Conservation (phyloP, 1,140 invertebrate genomes). For the Calephelis nemesis region DNA sequence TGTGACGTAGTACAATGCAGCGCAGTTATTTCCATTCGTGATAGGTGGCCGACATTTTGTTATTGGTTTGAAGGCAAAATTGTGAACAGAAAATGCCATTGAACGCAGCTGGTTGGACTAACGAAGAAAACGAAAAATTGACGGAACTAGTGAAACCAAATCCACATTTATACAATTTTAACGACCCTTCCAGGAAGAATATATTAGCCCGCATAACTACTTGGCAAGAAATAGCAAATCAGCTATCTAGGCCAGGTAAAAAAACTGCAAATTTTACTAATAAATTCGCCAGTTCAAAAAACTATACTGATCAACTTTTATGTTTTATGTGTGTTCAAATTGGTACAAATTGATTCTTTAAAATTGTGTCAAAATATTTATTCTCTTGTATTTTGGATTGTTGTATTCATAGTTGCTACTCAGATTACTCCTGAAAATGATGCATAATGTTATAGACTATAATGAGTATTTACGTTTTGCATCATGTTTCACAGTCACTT, state of each 20-base stretch:
- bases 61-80: slow-evolving; percentile 47
- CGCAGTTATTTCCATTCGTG: slow-evolving; percentile 64
- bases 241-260: slow-evolving; percentile 64
- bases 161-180: slow-evolving; percentile 55
- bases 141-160: slow-evolving; percentile 65
- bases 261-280: slow-evolving; percentile 35
- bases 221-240: slow-evolving; percentile 65
- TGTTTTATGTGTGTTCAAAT: no score
- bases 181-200: slow-evolving; percentile 65
- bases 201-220: slow-evolving; percentile 62
- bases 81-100: slow-evolving; percentile 55
- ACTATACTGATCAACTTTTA: no score
- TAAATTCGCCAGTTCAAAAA: no score
- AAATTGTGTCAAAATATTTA: no score
- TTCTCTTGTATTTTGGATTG: no score
- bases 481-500: no score
- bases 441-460: no score
- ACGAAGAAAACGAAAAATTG: slow-evolving; percentile 62
- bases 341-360: no score
- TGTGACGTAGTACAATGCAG: slow-evolving; percentile 70
- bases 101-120: slow-evolving; percentile 61
- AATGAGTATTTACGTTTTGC: no score
- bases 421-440: no score
- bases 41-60: slow-evolving; percentile 73
- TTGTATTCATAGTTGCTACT: no score